Evolutionary conservation across 2,888 invertebrate species (phyloP).

Genomic region (Portevinia maculata): DNA sequence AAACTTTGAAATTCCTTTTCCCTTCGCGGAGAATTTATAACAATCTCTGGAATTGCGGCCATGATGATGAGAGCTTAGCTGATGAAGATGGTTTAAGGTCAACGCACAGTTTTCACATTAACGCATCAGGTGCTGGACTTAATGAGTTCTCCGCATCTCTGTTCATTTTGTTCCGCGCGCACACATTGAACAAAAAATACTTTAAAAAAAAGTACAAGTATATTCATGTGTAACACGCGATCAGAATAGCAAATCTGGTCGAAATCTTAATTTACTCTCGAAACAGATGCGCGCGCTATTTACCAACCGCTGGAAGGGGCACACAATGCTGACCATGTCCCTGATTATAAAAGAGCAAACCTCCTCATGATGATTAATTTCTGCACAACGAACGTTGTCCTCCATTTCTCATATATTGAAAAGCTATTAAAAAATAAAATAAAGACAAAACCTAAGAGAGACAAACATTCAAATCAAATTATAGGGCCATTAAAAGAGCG

Average conservation of each 20-base stretch:
- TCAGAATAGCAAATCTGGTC: slow-evolving; percentile 53
- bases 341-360: background rate
- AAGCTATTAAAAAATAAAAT: slow-evolving; percentile 37
- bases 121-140: slow-evolving; percentile 61
- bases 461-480: slow-evolving; percentile 55
- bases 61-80: slow-evolving; percentile 35
- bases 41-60: slow-evolving; percentile 28
- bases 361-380: slow-evolving; percentile 48
- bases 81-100: slow-evolving; percentile 56
- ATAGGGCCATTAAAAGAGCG: slow-evolving; percentile 50
- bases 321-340: slow-evolving; percentile 31
- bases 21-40: slow-evolving; percentile 14
- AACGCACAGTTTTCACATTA: slow-evolving; percentile 65
- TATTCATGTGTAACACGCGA: slow-evolving; percentile 51
- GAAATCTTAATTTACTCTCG: slow-evolving; percentile 48
- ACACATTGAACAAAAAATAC: background rate
- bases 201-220: slow-evolving; percentile 7
- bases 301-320: background rate
- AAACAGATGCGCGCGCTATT: slow-evolving; percentile 43
- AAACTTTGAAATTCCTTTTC: slow-evolving; percentile 17
- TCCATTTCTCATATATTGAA: slow-evolving; percentile 29
- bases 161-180: slow-evolving; percentile 5
- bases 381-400: slow-evolving; percentile 14
- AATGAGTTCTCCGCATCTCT: slow-evolving; percentile 52
- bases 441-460: slow-evolving; percentile 12